Conservation (phyloP, 2,113 vertebrate genomes). For the Sitta europaea region DNA sequence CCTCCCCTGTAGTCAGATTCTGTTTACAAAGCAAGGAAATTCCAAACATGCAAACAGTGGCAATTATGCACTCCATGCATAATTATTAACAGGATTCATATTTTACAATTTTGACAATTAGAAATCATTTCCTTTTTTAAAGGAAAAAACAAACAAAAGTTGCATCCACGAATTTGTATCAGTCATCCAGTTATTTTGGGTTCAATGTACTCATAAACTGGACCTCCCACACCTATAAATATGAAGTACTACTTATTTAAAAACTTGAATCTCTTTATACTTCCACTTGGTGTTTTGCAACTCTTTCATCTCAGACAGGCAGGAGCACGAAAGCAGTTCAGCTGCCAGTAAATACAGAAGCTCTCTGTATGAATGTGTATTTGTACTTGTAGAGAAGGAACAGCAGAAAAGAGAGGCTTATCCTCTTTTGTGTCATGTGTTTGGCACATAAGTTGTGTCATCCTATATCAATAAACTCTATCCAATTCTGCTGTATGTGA, state of each 20-base stretch:
- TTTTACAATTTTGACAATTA: neutral
- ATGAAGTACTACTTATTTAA: neutral
- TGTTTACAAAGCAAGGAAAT: conserved; percentile 2
- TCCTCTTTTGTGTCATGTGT: neutral
- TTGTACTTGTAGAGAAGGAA: neutral
- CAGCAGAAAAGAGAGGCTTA: neutral
- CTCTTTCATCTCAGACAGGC: neutral
- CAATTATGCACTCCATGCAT: neutral
- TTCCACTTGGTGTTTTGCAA: neutral
- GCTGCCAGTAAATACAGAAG: neutral
- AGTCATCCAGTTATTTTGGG: neutral
- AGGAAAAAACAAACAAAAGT: neutral
- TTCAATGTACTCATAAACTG: neutral
- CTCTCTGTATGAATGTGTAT: neutral
- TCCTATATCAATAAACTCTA: neutral
- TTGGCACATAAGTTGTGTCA: neutral
- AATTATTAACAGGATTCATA: neutral
- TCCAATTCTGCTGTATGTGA: neutral
- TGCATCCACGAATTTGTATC: neutral
- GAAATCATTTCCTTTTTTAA: neutral
- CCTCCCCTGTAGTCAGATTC: neutral
- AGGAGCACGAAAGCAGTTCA: neutral
- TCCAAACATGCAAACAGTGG: neutral
- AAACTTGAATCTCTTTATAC: neutral
- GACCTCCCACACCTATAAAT: neutral